Base-by-base conservation (phyloP, 2,888 invertebrate genomes). In the Acanthosepion esculentum region DNA sequence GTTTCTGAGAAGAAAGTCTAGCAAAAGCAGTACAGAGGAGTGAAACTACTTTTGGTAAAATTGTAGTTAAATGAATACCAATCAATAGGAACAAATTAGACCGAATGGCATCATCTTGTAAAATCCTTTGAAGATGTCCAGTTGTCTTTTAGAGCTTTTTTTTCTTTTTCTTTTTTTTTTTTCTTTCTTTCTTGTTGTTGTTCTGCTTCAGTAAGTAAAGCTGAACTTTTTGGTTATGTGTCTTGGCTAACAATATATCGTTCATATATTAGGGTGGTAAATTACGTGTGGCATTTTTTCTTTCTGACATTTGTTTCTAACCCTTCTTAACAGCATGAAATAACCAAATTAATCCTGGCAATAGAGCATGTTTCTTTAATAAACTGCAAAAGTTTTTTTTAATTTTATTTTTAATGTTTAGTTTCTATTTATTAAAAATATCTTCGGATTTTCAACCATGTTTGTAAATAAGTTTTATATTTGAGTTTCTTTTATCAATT, bases 151-250 rank as follows among this genome's bases (percentile, higher is more conserved):
- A n/a, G 33, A n/a, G n/a, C 33, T 78, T 33, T 78, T 18, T 78
- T 78, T 78, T n/a, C 12, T 15, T 78, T 78, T 12, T 26, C n/a
- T 8, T 78, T 8, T 78, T 29, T n/a, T 29, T 26, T 26, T 64
- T 64, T 64, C 26, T 64, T 26, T 29, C 26, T 64, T 26, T 26
- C 8, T 26, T 64, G 23, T 64, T 64, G 5, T 29, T n/a, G 78
- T 78, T 78, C 78, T n/a, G 78, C 78, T 78, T 78, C n/a, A n/a
- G 78, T 78, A 78, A 78, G 78, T 78, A 78, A n/a, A 78, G 78
- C 78, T n/a, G 78, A 78, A 78, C 78, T 33, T 78, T 78, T 78
- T 78, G 78, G 78, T 78, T 78, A 29, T n/a, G n/a, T 78, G 78
- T 78, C 78, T 78, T 78, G 78, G 78, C 78, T 78, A 78, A 78